Percentiles rank a stretch among this genome's conserved stretches.
These are phyloP conservation scores for Girardia tigrina DNA, from an alignment of 2,888 invertebrate genomes.

Conservation along the genomic window DNA sequence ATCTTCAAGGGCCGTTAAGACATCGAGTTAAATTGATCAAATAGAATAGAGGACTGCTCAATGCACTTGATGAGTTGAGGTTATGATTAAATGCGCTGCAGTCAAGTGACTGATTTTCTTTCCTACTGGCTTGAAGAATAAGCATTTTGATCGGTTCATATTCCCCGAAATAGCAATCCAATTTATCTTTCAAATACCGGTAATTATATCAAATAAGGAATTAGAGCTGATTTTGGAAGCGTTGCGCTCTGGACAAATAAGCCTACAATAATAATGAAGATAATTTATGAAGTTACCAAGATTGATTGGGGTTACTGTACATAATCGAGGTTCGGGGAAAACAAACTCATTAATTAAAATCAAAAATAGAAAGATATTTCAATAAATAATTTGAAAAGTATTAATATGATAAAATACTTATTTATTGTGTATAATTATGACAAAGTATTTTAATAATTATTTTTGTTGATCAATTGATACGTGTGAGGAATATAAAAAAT, in stretches of 20 bases:
- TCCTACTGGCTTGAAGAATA: background rate
- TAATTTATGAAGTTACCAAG: too few relatives aligned
- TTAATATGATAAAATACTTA: too few relatives aligned
- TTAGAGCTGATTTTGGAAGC: background rate
- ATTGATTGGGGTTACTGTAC: too few relatives aligned
- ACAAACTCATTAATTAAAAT: too few relatives aligned
- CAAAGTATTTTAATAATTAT: too few relatives aligned
- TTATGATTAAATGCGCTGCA: conserved; percentile 1
- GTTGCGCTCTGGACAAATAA: background rate
- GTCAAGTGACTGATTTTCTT: conserved; percentile 10
- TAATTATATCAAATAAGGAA: background rate
- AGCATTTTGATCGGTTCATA: background rate
- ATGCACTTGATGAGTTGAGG: conserved; percentile 16
- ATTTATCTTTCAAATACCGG: background rate
- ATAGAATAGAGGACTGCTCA: conserved; percentile 8
- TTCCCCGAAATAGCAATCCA: background rate
- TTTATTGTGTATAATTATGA: too few relatives aligned
- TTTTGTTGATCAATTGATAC: too few relatives aligned
- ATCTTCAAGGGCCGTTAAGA: conserved; percentile 4
- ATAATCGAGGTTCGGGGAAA: too few relatives aligned
- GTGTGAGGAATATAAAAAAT: too few relatives aligned
- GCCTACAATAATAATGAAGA: background rate
- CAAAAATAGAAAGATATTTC: too few relatives aligned
- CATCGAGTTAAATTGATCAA: conserved; percentile 13
- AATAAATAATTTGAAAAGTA: too few relatives aligned